phyloP scores from a whole-genome alignment of 2,113 vertebrate genomes.

The Gopherus flavomarginatus region DNA sequence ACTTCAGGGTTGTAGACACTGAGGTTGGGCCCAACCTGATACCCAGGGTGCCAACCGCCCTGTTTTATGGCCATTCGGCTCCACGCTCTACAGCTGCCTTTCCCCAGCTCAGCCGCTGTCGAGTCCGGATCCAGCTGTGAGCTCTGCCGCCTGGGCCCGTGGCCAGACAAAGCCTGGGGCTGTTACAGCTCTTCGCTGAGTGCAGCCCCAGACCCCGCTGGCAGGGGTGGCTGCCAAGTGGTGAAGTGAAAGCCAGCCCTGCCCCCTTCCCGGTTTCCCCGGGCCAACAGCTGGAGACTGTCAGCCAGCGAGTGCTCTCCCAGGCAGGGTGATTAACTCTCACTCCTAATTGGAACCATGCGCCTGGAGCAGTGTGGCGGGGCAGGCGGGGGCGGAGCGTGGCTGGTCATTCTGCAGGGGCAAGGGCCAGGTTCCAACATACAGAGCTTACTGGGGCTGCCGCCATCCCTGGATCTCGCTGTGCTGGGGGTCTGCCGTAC shows the following conservation, averaged over 20 bases:
- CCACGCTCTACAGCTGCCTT: neutral
- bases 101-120: accelerated
- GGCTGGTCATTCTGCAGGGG: neutral
- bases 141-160: neutral
- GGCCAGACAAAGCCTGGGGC: neutral
- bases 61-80: neutral
- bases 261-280: accelerated
- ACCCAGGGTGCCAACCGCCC: neutral
- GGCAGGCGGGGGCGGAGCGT: neutral
- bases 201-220: neutral
- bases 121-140: neutral
- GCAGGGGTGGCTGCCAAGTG: neutral
- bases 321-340: neutral
- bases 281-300: neutral
- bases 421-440: neutral
- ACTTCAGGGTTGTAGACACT: neutral
- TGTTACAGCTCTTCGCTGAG: neutral
- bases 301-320: accelerated
- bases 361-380: accelerated
- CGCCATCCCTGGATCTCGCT: accelerated
- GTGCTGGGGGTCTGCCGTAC: neutral
- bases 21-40: neutral
- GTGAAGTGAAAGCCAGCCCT: neutral
- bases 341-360: slow-evolving; percentile 64
- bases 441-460: accelerated